Evolutionary conservation across 1,140 invertebrate genomes (phyloP), one percentile per base, ranked within the genome.

Genomic region (Orussus abietinus): DNA sequence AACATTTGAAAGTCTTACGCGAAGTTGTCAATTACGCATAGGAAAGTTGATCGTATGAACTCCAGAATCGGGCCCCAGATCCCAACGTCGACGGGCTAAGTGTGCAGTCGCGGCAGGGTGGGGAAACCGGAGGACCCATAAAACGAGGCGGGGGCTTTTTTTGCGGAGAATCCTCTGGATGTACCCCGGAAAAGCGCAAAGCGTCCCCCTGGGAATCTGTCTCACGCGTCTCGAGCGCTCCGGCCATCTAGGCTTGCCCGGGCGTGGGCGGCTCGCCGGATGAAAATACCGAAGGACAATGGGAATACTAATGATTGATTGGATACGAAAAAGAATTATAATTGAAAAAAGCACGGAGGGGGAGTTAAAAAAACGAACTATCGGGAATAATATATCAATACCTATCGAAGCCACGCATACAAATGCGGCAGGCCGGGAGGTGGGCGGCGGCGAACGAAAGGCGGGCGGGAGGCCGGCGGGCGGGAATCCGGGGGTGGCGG

Each of bases 261-360:
- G n/a, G n/a, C n/a, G n/a, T n/a, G n/a, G n/a, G n/a, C n/a, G n/a
- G n/a, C n/a, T 65, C 64, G 67, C 64, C 66, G 72, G 72, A 73
- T 73, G 70, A 73, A 73, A 73, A 73, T 73, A 69, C 67, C 69
- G 69, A 71, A 73, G 67, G 65, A 73, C 70, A 73, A 73, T 73
- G 69, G 70, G 71, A 72, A 73, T 73, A 73, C 69, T 72, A 72
- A 73, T 72, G 70, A 73, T 73, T 73, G 70, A 73, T 73, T 73
- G 70, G 69, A 73, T 71, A 73, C 70, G 69, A 73, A 73, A 73
- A 73, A 73, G 70, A 73, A 73, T 73, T 73, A 73, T 73, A 73
- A 73, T 73, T 72, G 70, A 73, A 73, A 73, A 70, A 73, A 73
- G 72, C 67, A 63, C 61, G 56, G 55, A 64, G 59, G 50, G 55